Evolutionary conservation across 2,888 invertebrate species (phyloP).

Genomic region (Stenotaenia linearis): DNA sequence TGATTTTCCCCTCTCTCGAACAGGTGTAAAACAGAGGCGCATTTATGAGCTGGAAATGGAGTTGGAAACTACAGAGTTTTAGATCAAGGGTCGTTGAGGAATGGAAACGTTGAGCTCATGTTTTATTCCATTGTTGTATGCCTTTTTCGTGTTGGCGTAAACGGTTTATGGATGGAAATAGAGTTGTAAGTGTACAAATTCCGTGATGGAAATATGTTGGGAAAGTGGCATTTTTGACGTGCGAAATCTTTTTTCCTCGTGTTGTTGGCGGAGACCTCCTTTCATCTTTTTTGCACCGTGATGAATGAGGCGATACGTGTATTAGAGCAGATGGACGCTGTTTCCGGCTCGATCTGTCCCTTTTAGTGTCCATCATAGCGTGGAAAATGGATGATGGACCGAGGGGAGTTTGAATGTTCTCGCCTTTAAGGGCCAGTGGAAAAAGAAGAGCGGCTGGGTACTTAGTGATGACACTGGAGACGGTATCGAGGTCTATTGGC

Average conservation of each 20-base stretch:
- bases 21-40: not conserved
- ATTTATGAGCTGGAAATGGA: not conserved
- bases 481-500: not conserved
- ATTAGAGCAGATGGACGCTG: conserved; percentile 14
- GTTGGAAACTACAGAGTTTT: not conserved
- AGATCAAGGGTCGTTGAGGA: not conserved
- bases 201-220: not conserved
- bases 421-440: conserved; percentile 1
- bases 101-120: not conserved
- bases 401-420: conserved; percentile 10
- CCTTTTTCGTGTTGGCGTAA: not conserved
- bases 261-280: not conserved
- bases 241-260: not conserved
- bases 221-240: not conserved
- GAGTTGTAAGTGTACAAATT: not conserved
- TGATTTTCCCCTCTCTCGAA: not conserved
- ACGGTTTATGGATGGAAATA: not conserved
- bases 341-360: conserved; percentile 4
- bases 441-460: not conserved
- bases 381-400: conserved; percentile 15
- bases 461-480: not conserved
- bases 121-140: not conserved
- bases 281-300: not conserved
- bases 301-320: conserved; percentile 15
- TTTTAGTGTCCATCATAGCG: conserved; percentile 19